Evolutionary conservation across 2,113 vertebrate genomes (phyloP).

Genomic region (Mastomys natalensis): DNA sequence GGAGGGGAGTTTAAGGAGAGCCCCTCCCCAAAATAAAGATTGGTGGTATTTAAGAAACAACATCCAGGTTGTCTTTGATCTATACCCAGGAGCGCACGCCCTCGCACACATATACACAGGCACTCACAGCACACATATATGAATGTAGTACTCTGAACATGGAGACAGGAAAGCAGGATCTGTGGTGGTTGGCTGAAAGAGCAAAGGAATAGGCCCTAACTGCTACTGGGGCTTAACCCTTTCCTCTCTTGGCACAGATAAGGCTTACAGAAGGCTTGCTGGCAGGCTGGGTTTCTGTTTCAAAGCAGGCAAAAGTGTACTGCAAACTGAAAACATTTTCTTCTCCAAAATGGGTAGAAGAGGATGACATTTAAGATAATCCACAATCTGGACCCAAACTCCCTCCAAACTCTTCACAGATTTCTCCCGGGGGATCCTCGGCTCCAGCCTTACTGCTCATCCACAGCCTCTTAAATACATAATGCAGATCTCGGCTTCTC

Average conservation of each 20-base stretch:
- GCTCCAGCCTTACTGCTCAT: conserved; percentile 22
- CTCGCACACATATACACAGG: neutral
- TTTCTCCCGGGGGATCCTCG: neutral
- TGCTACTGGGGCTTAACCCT: conserved; percentile 6
- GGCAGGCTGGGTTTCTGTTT: conserved; percentile 62
- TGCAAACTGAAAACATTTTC: conserved; percentile 72
- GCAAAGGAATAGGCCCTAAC: neutral
- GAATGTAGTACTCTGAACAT: neutral
- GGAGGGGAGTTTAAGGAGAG: neutral
- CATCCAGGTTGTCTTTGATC: neutral
- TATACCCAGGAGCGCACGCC: too few relatives aligned
- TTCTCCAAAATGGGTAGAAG: conserved; percentile 74
- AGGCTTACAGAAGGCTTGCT: conserved; percentile 34
- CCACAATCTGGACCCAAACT: conserved; percentile 68
- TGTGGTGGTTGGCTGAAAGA: neutral
- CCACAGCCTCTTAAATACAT: neutral
- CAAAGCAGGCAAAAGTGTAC: conserved; percentile 53
- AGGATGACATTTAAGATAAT: conserved; percentile 70
- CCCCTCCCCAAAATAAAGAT: neutral
- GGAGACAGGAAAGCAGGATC: neutral
- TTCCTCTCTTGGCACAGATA: neutral
- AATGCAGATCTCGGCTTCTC: neutral
- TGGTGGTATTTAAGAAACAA: neutral
- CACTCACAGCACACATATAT: neutral
- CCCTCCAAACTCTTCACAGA: conserved; percentile 45